Evolutionary conservation across 1,140 invertebrate genomes (phyloP), one percentile per base, ranked within the genome.

Genomic region (Andricus grossulariae): DNA sequence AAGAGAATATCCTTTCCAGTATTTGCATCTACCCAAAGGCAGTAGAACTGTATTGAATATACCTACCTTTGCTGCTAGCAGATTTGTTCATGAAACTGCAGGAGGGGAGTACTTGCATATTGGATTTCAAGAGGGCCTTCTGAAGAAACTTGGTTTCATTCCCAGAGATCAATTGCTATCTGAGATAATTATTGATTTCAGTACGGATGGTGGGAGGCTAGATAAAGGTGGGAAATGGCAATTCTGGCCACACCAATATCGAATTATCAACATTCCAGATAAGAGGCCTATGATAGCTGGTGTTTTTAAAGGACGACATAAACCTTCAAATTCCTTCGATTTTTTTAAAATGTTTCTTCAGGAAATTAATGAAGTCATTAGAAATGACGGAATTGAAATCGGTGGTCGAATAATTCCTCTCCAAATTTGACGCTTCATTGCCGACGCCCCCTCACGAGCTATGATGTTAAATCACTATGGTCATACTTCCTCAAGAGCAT

Each of bases 191-290:
- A 57, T 21, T 19, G 54, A 57, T 57, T 57, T 57, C 18, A 57
- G 54, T 7, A 57, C n/a, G 7, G 54, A 21, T 19, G 54, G 54
- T 1, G 54, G 18, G 8, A n/a, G n/a, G 1, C 18, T 57, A 19
- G 21, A 57, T 6, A 57, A 12, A 7, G 19, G 21, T 18, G 18
- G 18, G 1, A 57, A 11, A 19, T 57, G 19, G 18, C 19, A 57
- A 57, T 18, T 57, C 21, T 57, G 54, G 54, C 54, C 54, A 19
- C 54, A 57, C 12, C 54, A 57, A 57, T 57, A 21, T 57, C 54
- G 19, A 19, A 21, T 57, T 19, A 2, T 57, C 11, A 57, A 57
- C 19, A 19, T 57, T 57, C 1, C 6, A 12, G 54, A 57, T 19
- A 57, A 57, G 12, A 57, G 54, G 7, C 54, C 54, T 3, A 57